phyloP scores from a whole-genome alignment of 1,140 invertebrate species.

The Gonatopus flavifemur region DNA sequence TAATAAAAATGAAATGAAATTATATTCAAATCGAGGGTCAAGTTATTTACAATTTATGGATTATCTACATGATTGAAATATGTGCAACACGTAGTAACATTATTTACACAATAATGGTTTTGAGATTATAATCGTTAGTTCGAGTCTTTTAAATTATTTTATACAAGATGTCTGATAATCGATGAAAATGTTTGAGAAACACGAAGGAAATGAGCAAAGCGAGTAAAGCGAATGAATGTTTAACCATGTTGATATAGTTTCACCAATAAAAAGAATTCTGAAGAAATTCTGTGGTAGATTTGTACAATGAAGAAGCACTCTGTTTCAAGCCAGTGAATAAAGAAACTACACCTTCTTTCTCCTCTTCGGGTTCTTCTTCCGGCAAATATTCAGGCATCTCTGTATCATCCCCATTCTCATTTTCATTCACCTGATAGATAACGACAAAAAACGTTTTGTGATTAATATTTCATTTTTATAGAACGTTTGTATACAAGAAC shows the following conservation, averaged over 20 bases:
- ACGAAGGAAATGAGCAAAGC: constrained; percentile 4
- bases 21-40: too few species aligned
- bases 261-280: constrained; percentile 58
- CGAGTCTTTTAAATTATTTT: too few species aligned
- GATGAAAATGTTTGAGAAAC: too few species aligned
- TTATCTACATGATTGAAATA: too few species aligned
- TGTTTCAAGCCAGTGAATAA: constrained; percentile 53
- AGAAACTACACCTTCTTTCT: constrained; percentile 55
- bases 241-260: constrained; percentile 17
- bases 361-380: constrained; percentile 49
- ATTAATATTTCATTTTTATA: constrained; percentile 1
- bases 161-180: too few species aligned
- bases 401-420: constrained; percentile 36
- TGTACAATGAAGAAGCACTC: constrained; percentile 55
- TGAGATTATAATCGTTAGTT: too few species aligned
- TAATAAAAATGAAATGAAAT: too few species aligned
- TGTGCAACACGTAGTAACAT: too few species aligned
- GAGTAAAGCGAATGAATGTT: constrained; percentile 19
- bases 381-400: constrained; percentile 56
- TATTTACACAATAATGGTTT: too few species aligned
- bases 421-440: constrained; percentile 39
- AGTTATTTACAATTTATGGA: not conserved
- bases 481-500: too few species aligned
- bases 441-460: constrained; percentile 1
- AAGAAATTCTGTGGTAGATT: constrained; percentile 54